These are phyloP conservation scores for Holothuria glaberrima DNA, from an alignment of 35 echinoderm and acorn worm genomes.

Conservation along the genomic window DNA sequence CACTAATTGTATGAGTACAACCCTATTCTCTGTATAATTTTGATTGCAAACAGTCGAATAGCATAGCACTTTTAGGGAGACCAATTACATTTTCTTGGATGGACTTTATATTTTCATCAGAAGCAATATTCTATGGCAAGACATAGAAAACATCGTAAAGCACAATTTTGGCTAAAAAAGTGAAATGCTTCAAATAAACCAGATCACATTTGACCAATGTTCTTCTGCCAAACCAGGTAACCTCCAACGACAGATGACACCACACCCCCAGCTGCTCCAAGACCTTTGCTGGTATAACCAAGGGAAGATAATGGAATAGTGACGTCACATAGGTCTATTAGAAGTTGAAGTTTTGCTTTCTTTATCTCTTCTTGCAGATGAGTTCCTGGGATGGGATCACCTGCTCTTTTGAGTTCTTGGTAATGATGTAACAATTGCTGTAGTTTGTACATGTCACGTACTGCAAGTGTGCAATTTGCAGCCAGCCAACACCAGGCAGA, in stretches of 20 bases:
- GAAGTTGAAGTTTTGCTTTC: slow-evolving; percentile 66
- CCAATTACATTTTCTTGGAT: too few relatives aligned
- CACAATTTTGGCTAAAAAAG: background rate
- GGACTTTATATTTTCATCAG: too few relatives aligned
- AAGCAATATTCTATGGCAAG: too few relatives aligned
- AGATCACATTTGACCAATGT: slow-evolving; percentile 58
- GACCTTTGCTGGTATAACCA: slow-evolving; percentile 77
- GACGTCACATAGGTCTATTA: slow-evolving; percentile 70
- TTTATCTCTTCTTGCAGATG: slow-evolving; percentile 41
- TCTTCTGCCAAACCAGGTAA: slow-evolving; percentile 76
- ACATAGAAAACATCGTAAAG: too few relatives aligned
- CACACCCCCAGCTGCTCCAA: slow-evolving; percentile 76
- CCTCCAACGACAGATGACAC: slow-evolving; percentile 68
- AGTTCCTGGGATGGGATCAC: slow-evolving; percentile 35
- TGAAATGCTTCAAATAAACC: background rate
- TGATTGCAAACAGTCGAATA: too few relatives aligned
- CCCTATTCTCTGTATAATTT: too few relatives aligned
- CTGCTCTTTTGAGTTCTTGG: slow-evolving; percentile 63
- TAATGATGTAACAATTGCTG: slow-evolving; percentile 54
- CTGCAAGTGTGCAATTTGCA: slow-evolving; percentile 66
- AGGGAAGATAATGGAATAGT: slow-evolving; percentile 76
- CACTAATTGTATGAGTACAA: too few relatives aligned
- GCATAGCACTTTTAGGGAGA: too few relatives aligned
- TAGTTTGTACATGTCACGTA: slow-evolving; percentile 77
- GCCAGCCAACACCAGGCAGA: slow-evolving; percentile 81